Conservation (phyloP, 2,888 invertebrate species). For the Ametastegia equiseti region DNA sequence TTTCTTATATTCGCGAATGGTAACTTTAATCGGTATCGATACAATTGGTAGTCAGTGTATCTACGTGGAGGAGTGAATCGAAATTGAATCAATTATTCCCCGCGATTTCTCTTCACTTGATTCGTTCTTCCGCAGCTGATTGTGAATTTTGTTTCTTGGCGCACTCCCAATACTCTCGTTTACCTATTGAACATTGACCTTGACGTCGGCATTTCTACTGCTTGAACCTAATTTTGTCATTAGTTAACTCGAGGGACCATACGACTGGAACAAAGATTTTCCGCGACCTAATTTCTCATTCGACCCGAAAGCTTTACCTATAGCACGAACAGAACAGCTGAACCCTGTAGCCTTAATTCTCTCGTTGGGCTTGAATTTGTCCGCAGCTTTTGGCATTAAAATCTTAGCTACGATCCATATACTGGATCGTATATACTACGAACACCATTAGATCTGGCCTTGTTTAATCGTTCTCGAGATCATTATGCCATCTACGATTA, state of each 20-base stretch:
- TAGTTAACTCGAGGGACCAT: background rate
- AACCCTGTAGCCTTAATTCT: background rate
- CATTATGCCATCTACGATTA: background rate
- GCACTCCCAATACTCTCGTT: background rate
- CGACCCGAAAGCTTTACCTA: background rate
- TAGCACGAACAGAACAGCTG: background rate
- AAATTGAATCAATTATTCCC: conserved; percentile 21
- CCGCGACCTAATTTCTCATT: conserved; percentile 22
- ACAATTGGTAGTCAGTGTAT: too few relatives aligned
- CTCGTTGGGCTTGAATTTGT: background rate
- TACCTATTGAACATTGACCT: conserved; percentile 29
- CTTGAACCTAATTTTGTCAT: conserved; percentile 42
- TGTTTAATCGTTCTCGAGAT: conserved; percentile 9
- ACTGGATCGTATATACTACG: background rate
- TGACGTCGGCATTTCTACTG: conserved; percentile 8
- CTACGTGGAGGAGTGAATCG: background rate
- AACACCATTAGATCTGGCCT: conserved; percentile 26
- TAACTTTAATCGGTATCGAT: background rate
- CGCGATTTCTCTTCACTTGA: background rate
- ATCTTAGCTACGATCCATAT: background rate
- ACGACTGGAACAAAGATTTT: conserved; percentile 3
- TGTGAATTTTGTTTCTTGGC: conserved; percentile 29
- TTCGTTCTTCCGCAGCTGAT: too few relatives aligned
- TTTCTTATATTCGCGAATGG: background rate
- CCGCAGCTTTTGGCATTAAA: background rate